Conservation (phyloP, 2,113 vertebrate genomes). For the Pipra filicauda region DNA sequence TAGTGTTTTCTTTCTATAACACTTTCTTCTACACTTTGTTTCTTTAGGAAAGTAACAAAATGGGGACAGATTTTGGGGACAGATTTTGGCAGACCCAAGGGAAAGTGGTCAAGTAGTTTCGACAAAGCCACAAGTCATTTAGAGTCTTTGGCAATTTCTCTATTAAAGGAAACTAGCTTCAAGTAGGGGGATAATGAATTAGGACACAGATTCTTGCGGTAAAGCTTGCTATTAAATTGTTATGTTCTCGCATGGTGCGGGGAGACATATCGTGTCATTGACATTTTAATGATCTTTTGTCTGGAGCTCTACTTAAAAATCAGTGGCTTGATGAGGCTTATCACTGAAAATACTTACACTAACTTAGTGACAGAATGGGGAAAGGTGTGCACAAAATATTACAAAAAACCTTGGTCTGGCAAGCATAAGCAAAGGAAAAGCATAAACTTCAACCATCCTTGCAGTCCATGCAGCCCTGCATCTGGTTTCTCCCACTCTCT, state of each 20-base stretch:
- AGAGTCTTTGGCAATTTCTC: neutral
- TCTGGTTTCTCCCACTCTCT: neutral
- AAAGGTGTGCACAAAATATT: neutral
- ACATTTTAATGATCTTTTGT: conserved; percentile 34
- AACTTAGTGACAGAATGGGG: neutral
- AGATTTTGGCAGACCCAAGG: neutral
- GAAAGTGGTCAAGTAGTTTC: neutral
- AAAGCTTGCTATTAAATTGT: conserved; percentile 3
- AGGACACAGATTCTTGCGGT: neutral
- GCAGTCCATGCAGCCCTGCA: neutral
- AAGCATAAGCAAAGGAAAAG: neutral
- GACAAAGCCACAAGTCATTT: neutral
- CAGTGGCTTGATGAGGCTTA: neutral
- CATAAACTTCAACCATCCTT: neutral
- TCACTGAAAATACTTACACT: neutral
- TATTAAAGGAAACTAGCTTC: neutral
- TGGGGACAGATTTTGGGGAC: neutral
- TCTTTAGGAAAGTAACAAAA: neutral
- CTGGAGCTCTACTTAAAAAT: conserved; percentile 8
- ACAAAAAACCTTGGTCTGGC: neutral
- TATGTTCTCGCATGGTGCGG: neutral
- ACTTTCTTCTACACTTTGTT: neutral
- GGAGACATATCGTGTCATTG: neutral
- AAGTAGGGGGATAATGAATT: neutral
- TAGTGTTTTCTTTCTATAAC: neutral